A percentile compares a stretch with the other conserved stretches of the same genome.
These are phyloP conservation scores for Nephrotoma guestfalica DNA, from an alignment of 2,888 invertebrate species.

Conservation along the genomic window DNA sequence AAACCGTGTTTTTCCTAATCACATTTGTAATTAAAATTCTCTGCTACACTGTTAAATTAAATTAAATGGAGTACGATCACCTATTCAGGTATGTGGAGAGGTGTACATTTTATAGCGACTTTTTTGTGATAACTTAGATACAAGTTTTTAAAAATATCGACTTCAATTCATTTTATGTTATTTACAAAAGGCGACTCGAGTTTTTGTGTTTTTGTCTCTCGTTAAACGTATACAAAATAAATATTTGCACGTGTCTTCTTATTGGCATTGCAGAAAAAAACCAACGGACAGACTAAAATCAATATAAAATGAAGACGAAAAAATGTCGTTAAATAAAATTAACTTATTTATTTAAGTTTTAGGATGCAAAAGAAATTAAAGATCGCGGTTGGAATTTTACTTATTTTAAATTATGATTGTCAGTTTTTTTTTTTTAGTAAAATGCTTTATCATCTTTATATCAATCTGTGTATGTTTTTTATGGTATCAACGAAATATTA, in stretches of 20 bases:
- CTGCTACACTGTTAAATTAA: not conserved
- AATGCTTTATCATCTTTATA: not conserved
- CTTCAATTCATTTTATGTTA: not conserved
- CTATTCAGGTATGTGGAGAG: not conserved
- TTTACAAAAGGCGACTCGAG: not conserved
- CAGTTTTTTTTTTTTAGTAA: not conserved
- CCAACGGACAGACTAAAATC: not conserved
- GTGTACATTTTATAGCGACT: not conserved
- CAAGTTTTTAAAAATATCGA: not conserved
- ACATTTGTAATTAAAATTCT: not conserved
- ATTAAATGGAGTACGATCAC: not conserved
- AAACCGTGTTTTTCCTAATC: not conserved
- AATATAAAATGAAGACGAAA: not conserved
- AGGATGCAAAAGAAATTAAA: not conserved
- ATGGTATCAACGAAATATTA: not conserved
- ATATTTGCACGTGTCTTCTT: not conserved
- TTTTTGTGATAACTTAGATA: not conserved
- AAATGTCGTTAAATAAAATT: not conserved
- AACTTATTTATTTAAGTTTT: not conserved
- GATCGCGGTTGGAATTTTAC: not conserved
- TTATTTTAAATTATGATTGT: not conserved
- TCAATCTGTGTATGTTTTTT: not conserved
- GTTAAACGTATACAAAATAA: not conserved
- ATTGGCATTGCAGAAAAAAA: not conserved
- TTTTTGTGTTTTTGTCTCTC: not conserved